Evolutionary conservation across 2,113 vertebrate genomes (phyloP).

Genomic region (Cnemophilus loriae): DNA sequence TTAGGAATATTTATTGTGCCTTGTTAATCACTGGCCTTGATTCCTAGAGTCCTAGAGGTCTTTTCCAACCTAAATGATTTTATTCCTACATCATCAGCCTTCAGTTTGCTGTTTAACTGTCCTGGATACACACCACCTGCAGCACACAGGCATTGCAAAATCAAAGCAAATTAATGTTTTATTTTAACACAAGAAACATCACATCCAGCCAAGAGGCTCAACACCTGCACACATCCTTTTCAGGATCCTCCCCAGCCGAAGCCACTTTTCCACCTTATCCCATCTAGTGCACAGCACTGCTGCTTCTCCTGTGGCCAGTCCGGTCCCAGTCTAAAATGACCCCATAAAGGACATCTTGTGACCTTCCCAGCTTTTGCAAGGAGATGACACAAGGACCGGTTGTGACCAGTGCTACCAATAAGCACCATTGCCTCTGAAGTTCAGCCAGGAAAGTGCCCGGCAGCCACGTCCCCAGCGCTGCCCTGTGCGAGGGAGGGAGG

Average conservation of each 20-base stretch:
- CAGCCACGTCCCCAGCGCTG: rapidly evolving
- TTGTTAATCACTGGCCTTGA: not conserved
- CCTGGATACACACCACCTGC: not conserved
- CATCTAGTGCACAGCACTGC: not conserved
- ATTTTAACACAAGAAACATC: not conserved
- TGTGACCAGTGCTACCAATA: not conserved
- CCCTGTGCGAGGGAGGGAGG: rapidly evolving
- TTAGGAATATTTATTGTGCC: not conserved
- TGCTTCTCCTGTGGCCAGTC: not conserved
- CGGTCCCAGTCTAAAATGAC: not conserved
- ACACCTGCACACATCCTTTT: not conserved
- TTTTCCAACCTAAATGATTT: not conserved
- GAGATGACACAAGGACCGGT: not conserved
- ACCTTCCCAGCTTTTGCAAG: not conserved
- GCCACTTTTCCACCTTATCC: not conserved
- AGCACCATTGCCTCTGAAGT: not conserved
- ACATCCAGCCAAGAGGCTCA: not conserved
- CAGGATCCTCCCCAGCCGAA: not conserved
- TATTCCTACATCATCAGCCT: not conserved
- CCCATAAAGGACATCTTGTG: not conserved
- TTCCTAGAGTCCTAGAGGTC: not conserved
- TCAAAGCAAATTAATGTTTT: not conserved
- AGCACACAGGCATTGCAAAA: not conserved
- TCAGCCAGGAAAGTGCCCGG: rapidly evolving
- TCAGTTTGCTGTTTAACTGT: not conserved